Conservation (phyloP, 1,140 invertebrate genomes). For the Zaprionus kolodkinae region DNA sequence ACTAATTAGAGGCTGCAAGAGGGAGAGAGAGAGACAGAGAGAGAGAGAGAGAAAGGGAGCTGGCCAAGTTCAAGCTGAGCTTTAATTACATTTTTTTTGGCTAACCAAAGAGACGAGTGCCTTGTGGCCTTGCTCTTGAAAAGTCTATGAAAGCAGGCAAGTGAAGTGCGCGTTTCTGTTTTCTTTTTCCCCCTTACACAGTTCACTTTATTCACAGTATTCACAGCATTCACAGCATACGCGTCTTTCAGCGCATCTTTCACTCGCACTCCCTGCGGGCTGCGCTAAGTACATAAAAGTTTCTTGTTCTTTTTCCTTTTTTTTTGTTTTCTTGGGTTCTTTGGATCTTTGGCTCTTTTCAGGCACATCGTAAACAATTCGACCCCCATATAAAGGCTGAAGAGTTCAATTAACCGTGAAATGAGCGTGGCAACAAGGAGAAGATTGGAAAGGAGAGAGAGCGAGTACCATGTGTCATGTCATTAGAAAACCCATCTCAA, state of each 20-base stretch:
- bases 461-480: constrained; percentile 2
- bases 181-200: not conserved
- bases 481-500: constrained; percentile 36
- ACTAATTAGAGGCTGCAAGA: constrained; percentile 32
- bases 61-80: constrained; percentile 28
- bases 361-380: constrained; percentile 49
- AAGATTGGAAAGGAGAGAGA: not conserved
- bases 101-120: constrained; percentile 6
- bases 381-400: constrained; percentile 16
- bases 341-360: not conserved
- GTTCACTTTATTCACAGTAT: not conserved
- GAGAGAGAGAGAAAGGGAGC: not conserved
- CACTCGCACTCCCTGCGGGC: constrained; percentile 27
- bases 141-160: constrained; percentile 21
- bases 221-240: constrained; percentile 5
- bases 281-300: constrained; percentile 43
- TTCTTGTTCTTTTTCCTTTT: not conserved
- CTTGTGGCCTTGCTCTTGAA: constrained; percentile 35
- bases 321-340: not conserved
- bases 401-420: constrained; percentile 54
- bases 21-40: not conserved
- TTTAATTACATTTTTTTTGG: constrained; percentile 48
- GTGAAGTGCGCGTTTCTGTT: constrained; percentile 10
- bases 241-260: constrained; percentile 12
- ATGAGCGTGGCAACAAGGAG: constrained; percentile 21